Conservation (phyloP, 1,140 invertebrate species). For the Riptortus pedestris region DNA sequence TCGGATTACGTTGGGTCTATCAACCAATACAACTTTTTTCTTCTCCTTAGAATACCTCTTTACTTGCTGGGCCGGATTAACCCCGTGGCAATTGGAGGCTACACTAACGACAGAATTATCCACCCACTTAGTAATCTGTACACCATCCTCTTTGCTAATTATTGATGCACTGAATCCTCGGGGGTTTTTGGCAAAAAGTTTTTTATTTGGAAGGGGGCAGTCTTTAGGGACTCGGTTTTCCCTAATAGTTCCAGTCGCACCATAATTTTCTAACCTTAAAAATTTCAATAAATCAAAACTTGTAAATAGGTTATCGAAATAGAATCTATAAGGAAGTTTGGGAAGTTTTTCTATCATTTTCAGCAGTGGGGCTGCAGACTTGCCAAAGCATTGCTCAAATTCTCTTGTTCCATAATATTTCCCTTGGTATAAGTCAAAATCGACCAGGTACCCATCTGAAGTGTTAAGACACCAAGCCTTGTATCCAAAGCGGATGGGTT, state of each 20-base stretch:
- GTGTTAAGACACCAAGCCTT: neutral
- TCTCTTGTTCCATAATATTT: neutral
- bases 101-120: too few relatives aligned
- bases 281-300: neutral
- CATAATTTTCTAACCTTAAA: neutral
- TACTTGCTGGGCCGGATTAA: too few relatives aligned
- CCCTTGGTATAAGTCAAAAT: neutral
- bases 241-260: neutral
- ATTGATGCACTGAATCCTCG: too few relatives aligned
- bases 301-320: neutral
- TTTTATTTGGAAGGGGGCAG: neutral
- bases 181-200: too few relatives aligned
- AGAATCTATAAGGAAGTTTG: neutral
- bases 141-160: too few relatives aligned
- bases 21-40: too few relatives aligned
- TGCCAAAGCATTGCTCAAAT: neutral
- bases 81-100: too few relatives aligned
- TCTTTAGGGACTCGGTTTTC: neutral
- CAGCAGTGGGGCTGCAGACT: neutral
- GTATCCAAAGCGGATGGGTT: too few relatives aligned
- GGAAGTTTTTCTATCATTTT: neutral
- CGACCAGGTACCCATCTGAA: neutral
- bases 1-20: too few relatives aligned
- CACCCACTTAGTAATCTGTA: too few relatives aligned
- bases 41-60: too few relatives aligned